Conservation (phyloP, 2,113 vertebrate species). For the Chinchilla lanigera region DNA sequence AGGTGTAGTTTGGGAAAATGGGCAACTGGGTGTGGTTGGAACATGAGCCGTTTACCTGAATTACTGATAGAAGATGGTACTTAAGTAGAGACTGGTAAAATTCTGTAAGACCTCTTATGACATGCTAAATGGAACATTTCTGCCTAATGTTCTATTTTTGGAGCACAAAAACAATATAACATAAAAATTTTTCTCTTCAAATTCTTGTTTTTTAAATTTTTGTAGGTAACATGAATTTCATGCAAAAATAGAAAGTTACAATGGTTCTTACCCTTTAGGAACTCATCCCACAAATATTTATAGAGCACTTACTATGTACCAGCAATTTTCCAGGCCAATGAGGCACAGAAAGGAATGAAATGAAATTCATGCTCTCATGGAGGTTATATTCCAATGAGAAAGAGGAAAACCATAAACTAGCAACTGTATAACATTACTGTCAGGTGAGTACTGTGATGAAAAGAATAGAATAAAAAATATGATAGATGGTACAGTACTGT, state of each 20-base stretch:
- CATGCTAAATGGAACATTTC: not conserved
- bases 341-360: not conserved
- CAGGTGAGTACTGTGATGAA: not conserved
- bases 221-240: not conserved
- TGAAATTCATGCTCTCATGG: not conserved
- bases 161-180: not conserved
- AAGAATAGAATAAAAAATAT: not conserved
- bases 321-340: not conserved
- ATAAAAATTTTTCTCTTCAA: not conserved
- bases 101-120: rapidly evolving
- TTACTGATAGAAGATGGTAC: not conserved
- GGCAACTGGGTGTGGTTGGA: not conserved
- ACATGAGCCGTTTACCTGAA: not conserved
- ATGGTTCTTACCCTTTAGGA: not conserved
- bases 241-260: not conserved
- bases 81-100: too few species aligned
- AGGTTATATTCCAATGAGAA: not conserved
- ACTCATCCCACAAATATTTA: not conserved
- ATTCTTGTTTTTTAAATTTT: not conserved
- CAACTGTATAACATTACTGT: not conserved
- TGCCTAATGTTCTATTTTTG: not conserved
- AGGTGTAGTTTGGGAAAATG: not conserved
- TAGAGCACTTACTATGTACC: not conserved
- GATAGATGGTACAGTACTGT: not conserved
- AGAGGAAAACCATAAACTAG: not conserved